Base-by-base conservation (phyloP, 2,113 vertebrate genomes). In the Verasper variegatus region DNA sequence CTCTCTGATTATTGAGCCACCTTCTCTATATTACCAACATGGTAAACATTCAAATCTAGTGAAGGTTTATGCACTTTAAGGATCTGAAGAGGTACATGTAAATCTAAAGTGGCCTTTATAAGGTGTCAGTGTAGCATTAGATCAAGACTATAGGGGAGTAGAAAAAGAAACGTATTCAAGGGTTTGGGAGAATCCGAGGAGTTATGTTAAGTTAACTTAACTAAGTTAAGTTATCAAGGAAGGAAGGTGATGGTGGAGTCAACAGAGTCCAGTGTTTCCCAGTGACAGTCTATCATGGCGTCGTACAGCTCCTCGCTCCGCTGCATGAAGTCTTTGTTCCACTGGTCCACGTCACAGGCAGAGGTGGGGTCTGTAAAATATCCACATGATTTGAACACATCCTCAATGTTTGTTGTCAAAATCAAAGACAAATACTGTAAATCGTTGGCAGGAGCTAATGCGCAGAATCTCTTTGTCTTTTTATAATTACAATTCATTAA, bases 281-380 rank as follows among this genome's bases (percentile, higher is more conserved):
- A 98, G 85, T 95, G 96, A 90, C 95, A 96, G 87, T 90, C 91
- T 96, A 97, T 96, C 80, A 98, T 94, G 17, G 96, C 94, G 37
- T 98, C 94, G 0, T 96, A 98, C 20, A 98, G 91, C 84, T 98
- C 97, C 93, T 98, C 96, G 20, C 97, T 98, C 86, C 92, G 93
- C 83, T 96, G 94, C 95, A 96, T 97, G 87, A 94, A 97, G 37
- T 96, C 94, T 80, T 91, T 95, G 91, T 99, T 97, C 91, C 96
- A 94, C 68, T 94, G 88, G 54, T 97, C 96, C 85, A 96, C 92
- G 69, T 96, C 95, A 78, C 96, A 82, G 7, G 88, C 91, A 18
- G 86, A 81, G 56, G 93, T 89, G n/a, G 93, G 89, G 55, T 94
- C 95, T 95, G 77, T 0, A 56, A 65, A 75, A 68, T 64, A 81